phyloP scores from a whole-genome alignment of 2,797 vertebrate species.

The Rhinatrema bivittatum region DNA sequence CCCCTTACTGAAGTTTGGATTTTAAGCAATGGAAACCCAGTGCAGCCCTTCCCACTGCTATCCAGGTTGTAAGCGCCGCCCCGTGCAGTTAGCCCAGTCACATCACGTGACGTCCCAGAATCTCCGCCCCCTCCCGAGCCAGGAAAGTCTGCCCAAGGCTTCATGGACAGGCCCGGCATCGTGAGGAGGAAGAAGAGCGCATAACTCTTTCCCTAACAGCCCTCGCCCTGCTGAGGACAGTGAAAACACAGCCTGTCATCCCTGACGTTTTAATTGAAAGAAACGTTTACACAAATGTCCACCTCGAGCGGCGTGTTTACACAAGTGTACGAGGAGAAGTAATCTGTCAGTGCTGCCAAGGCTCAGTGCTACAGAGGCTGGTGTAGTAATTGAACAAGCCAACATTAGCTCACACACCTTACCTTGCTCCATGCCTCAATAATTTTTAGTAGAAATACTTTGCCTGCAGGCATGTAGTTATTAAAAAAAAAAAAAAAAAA shows the following conservation, averaged over 20 bases:
- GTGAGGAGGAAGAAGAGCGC: no score
- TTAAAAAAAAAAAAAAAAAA: constrained; percentile 53
- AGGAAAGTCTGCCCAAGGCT: no score
- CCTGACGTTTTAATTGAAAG: constrained; percentile 72
- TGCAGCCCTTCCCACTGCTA: no score
- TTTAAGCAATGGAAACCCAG: no score
- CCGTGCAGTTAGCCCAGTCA: no score
- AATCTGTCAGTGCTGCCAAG: constrained; percentile 59
- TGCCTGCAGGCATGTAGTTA: constrained; percentile 63
- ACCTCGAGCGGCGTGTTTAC: constrained; percentile 62
- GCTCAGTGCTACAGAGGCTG: constrained; percentile 49
- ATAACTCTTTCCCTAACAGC: no score
- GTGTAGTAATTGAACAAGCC: constrained; percentile 62
- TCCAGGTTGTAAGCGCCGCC: no score
- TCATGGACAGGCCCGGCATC: no score
- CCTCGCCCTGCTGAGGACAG: constrained; percentile 47
- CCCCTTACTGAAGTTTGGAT: no score
- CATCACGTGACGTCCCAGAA: no score
- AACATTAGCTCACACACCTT: constrained; percentile 66
- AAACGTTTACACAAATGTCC: constrained; percentile 60
- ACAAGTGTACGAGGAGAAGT: constrained; percentile 65
- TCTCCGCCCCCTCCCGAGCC: no score
- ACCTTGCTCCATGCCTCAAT: constrained; percentile 64
- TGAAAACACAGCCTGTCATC: constrained; percentile 60
- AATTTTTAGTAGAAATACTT: constrained; percentile 70